phyloP scores from a whole-genome alignment of 2,113 vertebrate species.

The Hirundichthys speculiger region DNA sequence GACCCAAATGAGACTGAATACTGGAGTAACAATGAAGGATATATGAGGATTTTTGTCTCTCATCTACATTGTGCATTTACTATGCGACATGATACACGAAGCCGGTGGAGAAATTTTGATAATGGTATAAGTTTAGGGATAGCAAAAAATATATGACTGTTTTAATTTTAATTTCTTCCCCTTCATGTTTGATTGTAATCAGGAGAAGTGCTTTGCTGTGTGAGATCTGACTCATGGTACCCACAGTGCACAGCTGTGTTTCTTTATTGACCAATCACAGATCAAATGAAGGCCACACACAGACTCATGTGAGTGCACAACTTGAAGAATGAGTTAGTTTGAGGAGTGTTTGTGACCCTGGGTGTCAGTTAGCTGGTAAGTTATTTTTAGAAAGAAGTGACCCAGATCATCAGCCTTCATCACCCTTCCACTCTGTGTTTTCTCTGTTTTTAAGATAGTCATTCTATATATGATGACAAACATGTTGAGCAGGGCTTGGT shows the following conservation, averaged over 20 bases:
- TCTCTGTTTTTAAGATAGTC: constrained; percentile 28
- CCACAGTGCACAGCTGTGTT: not conserved
- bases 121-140: too few species aligned
- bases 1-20: not conserved
- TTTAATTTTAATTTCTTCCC: too few species aligned
- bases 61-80: constrained; percentile 38
- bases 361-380: constrained; percentile 71
- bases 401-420: constrained; percentile 69
- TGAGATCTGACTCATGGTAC: constrained; percentile 18
- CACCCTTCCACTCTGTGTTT: constrained; percentile 45
- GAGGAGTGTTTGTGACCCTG: constrained; percentile 56
- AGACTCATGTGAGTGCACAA: constrained; percentile 17
- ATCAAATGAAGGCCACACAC: constrained; percentile 36
- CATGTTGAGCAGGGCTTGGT: not conserved
- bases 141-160: too few species aligned
- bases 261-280: not conserved
- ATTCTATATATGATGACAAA: not conserved
- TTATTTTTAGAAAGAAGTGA: constrained; percentile 78
- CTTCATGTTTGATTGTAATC: too few species aligned
- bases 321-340: constrained; percentile 44
- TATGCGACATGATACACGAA: constrained; percentile 27
- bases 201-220: not conserved
- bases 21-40: constrained; percentile 5
- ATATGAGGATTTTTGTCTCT: constrained; percentile 30
- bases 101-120: too few species aligned